Base-by-base conservation (phyloP, 2,888 invertebrate species). In the Drosophila koepferae region DNA sequence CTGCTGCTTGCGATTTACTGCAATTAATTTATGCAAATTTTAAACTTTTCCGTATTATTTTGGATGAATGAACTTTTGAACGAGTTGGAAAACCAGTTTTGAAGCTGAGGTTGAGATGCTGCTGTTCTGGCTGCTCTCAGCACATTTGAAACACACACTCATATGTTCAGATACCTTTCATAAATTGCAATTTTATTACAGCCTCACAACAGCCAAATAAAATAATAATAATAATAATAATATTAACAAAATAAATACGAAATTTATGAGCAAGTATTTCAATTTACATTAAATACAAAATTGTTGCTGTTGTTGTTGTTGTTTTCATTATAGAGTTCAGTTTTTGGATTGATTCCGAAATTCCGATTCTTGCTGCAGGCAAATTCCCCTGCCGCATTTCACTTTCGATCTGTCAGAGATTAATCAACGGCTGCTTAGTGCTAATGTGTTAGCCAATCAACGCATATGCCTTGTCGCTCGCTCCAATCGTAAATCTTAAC, bases 31-130 rank as follows among this genome's bases (percentile, higher is more conserved):
- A 88, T 90, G 81, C 86, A 90, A 79, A 89, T 82, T 81, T 84
- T 82, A 69, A 82, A 86, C 83, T 89, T 89, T 90, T 90, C 90
- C 91, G 90, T 90, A 90, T 90, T 90, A 90, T 90, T 90, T 81
- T 80, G 88, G 90, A 80, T 87, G 90, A 90, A 90, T 84, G 90
- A 90, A 89, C 90, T 84, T 80, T 72, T 58, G 61, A 64, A 48
- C 23, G 51, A 63, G 55, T 62, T 63, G 83, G 69, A 44, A 75
- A 89, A 84, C 84, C 89, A 87, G 84, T 84, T 89, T 51, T 56
- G 10, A 18, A 67, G 49, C 48, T 56, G 10, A 18, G 48, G 49
- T 51, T 62, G 75, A 31, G 34, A 20, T 44, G 20, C 51, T 44
- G 28, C 10, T 49, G 31, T 20, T 54, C 64, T 38, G 43, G 48